A percentile compares a stretch with the other conserved stretches of the same genome.
Conservation (phyloP, 2,888 invertebrate genomes). For the Hipparchia sbordonii region DNA sequence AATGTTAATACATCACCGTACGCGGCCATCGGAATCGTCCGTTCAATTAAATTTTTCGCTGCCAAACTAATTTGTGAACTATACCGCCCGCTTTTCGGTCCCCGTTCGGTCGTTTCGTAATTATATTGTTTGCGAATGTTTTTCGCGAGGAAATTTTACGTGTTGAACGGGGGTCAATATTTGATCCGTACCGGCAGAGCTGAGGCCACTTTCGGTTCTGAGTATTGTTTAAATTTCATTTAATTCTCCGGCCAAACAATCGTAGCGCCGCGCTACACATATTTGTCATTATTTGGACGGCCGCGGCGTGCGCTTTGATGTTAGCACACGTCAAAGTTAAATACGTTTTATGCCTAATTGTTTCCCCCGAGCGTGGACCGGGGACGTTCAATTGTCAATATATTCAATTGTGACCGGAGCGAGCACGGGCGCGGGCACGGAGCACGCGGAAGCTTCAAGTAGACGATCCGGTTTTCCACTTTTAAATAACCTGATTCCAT, state of each 20-base stretch:
- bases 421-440: too few species aligned
- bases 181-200: constrained; percentile 58
- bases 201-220: constrained; percentile 53
- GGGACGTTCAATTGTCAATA: too few species aligned
- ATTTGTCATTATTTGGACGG: constrained; percentile 4
- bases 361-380: too few species aligned
- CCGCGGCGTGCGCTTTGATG: not conserved
- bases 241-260: constrained; percentile 39
- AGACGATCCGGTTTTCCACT: not conserved
- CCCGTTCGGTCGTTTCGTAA: constrained; percentile 58
- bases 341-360: not conserved
- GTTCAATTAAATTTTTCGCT: constrained; percentile 73
- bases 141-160: constrained; percentile 71
- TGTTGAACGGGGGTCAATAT: constrained; percentile 77
- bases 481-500: too few species aligned
- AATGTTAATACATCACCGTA: constrained; percentile 77
- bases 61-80: constrained; percentile 79
- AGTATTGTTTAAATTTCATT: constrained; percentile 62
- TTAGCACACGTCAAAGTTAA: not conserved
- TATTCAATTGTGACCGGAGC: too few species aligned
- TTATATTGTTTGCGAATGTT: constrained; percentile 77
- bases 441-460: too few species aligned
- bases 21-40: constrained; percentile 52
- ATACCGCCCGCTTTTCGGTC: constrained; percentile 61
- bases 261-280: constrained; percentile 23